phyloP scores from a whole-genome alignment of 2,113 vertebrate species.

The Garra rufa region DNA sequence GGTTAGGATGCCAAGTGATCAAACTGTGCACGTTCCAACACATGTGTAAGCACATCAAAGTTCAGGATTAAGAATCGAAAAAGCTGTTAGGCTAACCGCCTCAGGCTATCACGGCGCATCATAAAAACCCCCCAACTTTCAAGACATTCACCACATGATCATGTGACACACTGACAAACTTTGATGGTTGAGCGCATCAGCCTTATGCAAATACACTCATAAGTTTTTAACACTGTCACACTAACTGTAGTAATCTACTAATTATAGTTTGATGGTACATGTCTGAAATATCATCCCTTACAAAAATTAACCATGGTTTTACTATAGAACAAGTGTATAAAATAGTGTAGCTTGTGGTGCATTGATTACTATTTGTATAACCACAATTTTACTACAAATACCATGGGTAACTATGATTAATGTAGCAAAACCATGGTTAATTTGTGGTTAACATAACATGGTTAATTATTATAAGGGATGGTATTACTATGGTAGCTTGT shows the following conservation, averaged over 20 bases:
- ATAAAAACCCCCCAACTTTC: background rate
- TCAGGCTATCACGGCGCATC: background rate
- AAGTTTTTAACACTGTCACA: background rate
- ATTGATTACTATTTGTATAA: no score
- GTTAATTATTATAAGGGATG: no score
- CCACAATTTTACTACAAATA: no score
- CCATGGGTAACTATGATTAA: no score
- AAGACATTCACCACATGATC: background rate
- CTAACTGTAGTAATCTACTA: no score
- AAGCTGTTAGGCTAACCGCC: slow-evolving; percentile 4
- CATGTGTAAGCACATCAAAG: slow-evolving; percentile 42
- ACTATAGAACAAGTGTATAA: no score
- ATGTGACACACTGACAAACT: background rate
- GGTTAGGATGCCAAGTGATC: slow-evolving; percentile 24
- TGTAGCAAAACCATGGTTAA: no score
- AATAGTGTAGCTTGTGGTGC: no score
- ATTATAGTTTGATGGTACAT: background rate
- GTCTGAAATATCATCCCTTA: background rate
- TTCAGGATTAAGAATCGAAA: slow-evolving; percentile 40
- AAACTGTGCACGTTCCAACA: slow-evolving; percentile 27
- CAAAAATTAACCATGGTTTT: no score
- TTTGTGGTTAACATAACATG: no score
- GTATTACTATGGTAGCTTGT: background rate
- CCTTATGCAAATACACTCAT: background rate
- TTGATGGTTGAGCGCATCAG: background rate